A percentile compares a stretch with the other conserved stretches of the same genome.
Evolutionary conservation across 1,140 invertebrate species (phyloP).

Genomic region (Lithobius niger): DNA sequence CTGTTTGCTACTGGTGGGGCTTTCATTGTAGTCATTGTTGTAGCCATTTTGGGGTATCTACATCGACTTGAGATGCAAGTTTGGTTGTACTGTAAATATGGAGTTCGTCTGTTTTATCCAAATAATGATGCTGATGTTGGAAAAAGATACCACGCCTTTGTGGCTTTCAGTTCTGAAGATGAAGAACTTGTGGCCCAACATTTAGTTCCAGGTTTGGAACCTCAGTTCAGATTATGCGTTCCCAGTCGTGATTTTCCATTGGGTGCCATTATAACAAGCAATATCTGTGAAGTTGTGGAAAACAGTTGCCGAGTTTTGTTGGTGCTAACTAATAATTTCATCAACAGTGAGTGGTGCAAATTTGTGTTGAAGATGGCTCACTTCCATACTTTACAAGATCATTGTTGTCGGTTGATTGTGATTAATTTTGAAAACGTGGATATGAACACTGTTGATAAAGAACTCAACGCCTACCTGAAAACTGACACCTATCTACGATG

Average conservation of each 20-base stretch:
- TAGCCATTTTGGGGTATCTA: too few species aligned
- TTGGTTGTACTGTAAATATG: too few species aligned
- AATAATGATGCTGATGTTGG: too few species aligned
- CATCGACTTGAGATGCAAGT: too few species aligned
- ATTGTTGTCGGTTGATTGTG: conserved; percentile 22
- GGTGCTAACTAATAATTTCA: conserved; percentile 24
- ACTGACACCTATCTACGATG: conserved; percentile 61
- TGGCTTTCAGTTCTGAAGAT: conserved; percentile 29
- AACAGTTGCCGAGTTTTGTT: background rate
- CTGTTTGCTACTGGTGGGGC: too few species aligned
- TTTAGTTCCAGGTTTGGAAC: conserved; percentile 27
- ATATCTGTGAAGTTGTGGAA: background rate
- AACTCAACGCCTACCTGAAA: conserved; percentile 30
- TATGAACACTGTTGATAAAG: conserved; percentile 37
- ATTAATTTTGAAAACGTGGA: conserved; percentile 22
- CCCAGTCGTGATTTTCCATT: conserved; percentile 7
- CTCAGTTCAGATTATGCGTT: conserved; percentile 1
- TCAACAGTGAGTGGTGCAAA: conserved; percentile 27
- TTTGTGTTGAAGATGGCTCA: conserved; percentile 26
- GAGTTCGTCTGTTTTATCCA: too few species aligned
- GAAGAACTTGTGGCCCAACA: conserved; percentile 26
- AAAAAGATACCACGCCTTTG: too few species aligned
- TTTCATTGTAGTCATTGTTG: too few species aligned
- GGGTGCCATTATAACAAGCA: background rate
- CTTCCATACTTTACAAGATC: conserved; percentile 23